Conservation (phyloP, 2,797 vertebrate species). For the Chaunax sp. region DNA sequence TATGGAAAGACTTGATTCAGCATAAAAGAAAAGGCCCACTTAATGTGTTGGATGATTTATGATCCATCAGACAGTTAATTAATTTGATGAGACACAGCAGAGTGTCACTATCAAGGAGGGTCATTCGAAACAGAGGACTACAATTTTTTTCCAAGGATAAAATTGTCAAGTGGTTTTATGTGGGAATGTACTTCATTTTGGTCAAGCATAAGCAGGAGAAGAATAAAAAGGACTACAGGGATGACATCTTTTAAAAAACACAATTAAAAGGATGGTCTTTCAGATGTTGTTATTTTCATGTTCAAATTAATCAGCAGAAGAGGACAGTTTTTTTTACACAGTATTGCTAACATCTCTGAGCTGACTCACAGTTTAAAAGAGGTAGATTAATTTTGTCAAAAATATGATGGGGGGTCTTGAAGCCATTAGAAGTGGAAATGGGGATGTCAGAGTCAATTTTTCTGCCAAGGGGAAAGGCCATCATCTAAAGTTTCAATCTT, state of each 20-base stretch:
- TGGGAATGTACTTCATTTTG: constrained; percentile 47
- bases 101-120: constrained; percentile 80
- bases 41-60: constrained; percentile 78
- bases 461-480: constrained; percentile 70
- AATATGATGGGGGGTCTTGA: constrained; percentile 82
- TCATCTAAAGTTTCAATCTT: constrained; percentile 73
- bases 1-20: constrained; percentile 71
- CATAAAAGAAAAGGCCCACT: constrained; percentile 69
- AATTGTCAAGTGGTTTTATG: constrained; percentile 57
- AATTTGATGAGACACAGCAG: constrained; percentile 81
- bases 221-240: not conserved
- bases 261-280: constrained; percentile 62
- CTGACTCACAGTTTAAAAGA: constrained; percentile 78
- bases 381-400: constrained; percentile 83
- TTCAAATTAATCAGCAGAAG: constrained; percentile 67
- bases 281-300: constrained; percentile 59
- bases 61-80: constrained; percentile 80
- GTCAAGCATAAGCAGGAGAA: constrained; percentile 39
- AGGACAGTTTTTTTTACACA: constrained; percentile 59
- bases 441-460: constrained; percentile 79
- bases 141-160: constrained; percentile 63
- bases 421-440: constrained; percentile 80
- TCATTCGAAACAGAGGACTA: constrained; percentile 72
- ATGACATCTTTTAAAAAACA: constrained; percentile 49
- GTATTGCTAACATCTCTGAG: constrained; percentile 62